Conservation (phyloP, 2,797 vertebrate species). For the Myotis daubentonii region DNA sequence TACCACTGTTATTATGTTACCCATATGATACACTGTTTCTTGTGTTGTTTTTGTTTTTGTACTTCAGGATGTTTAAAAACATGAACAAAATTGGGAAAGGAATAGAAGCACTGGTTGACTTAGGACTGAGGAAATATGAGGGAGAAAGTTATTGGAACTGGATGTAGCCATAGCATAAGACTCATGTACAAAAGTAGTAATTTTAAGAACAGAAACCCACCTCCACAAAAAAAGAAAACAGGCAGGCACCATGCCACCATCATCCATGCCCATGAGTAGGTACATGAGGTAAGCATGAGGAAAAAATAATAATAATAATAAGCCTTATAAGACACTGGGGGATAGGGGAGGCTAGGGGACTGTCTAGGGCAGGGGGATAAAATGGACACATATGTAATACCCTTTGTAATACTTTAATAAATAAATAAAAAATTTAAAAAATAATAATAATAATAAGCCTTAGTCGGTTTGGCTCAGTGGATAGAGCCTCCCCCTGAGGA, state of each 20-base stretch:
- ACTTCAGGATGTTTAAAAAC: slow-evolving; percentile 31
- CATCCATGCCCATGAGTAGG: neutral
- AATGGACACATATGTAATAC: too few species aligned
- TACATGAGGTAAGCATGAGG: neutral
- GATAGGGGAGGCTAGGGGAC: too few species aligned
- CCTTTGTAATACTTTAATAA: too few species aligned
- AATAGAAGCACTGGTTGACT: neutral
- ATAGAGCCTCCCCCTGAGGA: too few species aligned
- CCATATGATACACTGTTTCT: neutral
- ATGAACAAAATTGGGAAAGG: neutral
- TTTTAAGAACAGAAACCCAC: slow-evolving; percentile 43
- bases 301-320: too few species aligned
- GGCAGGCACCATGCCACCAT: neutral
- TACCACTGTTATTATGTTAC: slow-evolving; percentile 34
- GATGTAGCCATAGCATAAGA: neutral
- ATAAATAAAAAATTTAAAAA: too few species aligned
- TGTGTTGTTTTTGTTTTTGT: neutral
- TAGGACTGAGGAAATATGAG: neutral
- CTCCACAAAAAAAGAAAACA: neutral
- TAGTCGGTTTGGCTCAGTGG: too few species aligned
- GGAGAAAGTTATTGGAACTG: neutral
- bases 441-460: too few species aligned
- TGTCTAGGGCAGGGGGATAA: too few species aligned
- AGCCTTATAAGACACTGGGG: too few species aligned
- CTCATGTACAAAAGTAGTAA: neutral